Percentiles rank a stretch among this genome's conserved stretches.
Conservation (phyloP, 2,113 vertebrate genomes). For the Gallinago jamesoni region DNA sequence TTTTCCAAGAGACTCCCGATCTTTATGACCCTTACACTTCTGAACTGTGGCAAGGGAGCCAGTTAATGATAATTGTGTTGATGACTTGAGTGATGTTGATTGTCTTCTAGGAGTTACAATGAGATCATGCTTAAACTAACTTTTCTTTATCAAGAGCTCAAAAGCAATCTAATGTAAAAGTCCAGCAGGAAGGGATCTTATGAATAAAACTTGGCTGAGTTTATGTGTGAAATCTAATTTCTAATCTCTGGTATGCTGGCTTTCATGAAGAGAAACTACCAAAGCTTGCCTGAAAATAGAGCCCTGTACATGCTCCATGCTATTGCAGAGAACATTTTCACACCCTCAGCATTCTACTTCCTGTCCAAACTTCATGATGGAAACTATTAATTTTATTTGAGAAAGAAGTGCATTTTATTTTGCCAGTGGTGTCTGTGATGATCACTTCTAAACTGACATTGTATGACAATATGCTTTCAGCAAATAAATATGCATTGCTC, state of each 20-base stretch:
- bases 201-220: neutral
- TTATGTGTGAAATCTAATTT: neutral
- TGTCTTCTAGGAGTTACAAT: neutral
- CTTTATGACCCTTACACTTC: neutral
- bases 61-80: conserved; percentile 11
- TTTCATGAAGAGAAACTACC: neutral
- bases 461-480: neutral
- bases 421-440: neutral
- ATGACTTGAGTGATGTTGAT: neutral
- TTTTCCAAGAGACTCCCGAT: neutral
- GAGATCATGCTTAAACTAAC: neutral
- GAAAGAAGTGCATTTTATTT: neutral
- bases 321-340: neutral
- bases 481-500: neutral
- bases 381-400: neutral
- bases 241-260: neutral
- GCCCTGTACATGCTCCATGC: neutral
- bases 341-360: neutral
- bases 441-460: neutral
- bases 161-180: neutral
- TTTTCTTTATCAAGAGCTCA: neutral
- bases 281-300: neutral
- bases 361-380: neutral
- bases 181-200: neutral
- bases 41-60: neutral